Base-by-base conservation (phyloP, 2,888 invertebrate genomes). In the Tiliacea aurago region DNA sequence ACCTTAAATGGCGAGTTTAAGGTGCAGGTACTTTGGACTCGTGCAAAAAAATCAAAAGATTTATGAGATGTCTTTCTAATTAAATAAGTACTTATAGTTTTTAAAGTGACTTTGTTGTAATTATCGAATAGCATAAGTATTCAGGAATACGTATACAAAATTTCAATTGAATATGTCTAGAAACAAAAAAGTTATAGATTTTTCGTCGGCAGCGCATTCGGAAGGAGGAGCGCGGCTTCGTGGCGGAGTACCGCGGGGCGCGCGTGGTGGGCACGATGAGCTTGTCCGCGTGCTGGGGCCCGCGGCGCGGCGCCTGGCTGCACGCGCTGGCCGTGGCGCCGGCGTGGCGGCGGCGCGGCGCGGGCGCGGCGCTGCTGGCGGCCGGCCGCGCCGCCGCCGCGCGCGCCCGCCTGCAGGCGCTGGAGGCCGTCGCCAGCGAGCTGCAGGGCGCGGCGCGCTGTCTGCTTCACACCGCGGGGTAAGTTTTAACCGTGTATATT, bases 191-290 rank as follows among this genome's bases (percentile, higher is more conserved):
- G n/a, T n/a, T n/a, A n/a, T n/a, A n/a, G n/a, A n/a, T n/a, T n/a
- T n/a, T n/a, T n/a, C n/a, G n/a, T 13, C 13, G 33, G 59, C 63
- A 64, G 63, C 63, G 63, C 33, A 0, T 64, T 5, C 51, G 63
- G 15, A 89, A 92, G 90, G 83, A 97, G 98, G 87, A 85, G 65
- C 78, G 97, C 96, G 98, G 95, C 6, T 83, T 90, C 59, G 93
- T 94, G 83, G 92, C 92, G 13, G 93, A 92, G 87, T 77, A 82
- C 59, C 87, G 86, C 76, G 91, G 90, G 11, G 86, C 86, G 20
- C 70, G 55, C 88, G 87, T 93, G 69, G 88, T 93, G 84, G 94
- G 92, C 76, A 91, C 93, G 51, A 88, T 87, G 73, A 91, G 91
- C 84, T 85, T 93, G 83, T 83, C 89, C 0, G 87, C 88, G 81